A percentile compares a stretch with the other conserved stretches of the same genome.
Conservation (phyloP, 2,797 vertebrate genomes). For the Sardinella longiceps region DNA sequence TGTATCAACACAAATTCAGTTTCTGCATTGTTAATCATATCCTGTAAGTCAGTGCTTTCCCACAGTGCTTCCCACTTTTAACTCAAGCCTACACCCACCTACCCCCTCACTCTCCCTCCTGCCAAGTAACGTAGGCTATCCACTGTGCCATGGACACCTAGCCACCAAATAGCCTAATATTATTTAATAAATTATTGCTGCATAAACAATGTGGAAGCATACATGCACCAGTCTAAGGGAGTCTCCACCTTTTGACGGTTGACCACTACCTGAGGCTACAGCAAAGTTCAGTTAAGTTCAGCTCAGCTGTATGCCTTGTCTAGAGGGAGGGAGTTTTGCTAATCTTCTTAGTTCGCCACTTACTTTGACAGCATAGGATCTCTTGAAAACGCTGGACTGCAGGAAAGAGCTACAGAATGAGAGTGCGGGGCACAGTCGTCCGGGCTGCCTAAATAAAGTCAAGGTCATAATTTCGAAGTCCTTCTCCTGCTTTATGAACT, state of each 20-base stretch:
- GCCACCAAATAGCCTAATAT: too few species aligned
- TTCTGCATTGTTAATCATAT: too few species aligned
- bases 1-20: neutral
- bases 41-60: too few species aligned
- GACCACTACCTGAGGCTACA: neutral
- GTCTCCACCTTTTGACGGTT: neutral
- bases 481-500: neutral
- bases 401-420: neutral
- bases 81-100: too few species aligned
- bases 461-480: slow-evolving; percentile 25
- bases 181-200: too few species aligned
- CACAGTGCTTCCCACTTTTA: too few species aligned
- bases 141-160: too few species aligned
- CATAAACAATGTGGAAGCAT: too few species aligned
- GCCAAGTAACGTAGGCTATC: too few species aligned
- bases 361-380: slow-evolving; percentile 24
- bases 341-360: neutral
- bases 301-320: too few species aligned
- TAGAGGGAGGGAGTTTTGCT: neutral
- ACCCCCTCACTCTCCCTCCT: too few species aligned
- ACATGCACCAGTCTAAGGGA: too few species aligned
- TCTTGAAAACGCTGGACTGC: neutral
- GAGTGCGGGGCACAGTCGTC: neutral
- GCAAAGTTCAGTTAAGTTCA: neutral
- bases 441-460: slow-evolving; percentile 16